phyloP scores from a whole-genome alignment of 2,888 invertebrate genomes.

The Lasioglossum oenotherae region DNA sequence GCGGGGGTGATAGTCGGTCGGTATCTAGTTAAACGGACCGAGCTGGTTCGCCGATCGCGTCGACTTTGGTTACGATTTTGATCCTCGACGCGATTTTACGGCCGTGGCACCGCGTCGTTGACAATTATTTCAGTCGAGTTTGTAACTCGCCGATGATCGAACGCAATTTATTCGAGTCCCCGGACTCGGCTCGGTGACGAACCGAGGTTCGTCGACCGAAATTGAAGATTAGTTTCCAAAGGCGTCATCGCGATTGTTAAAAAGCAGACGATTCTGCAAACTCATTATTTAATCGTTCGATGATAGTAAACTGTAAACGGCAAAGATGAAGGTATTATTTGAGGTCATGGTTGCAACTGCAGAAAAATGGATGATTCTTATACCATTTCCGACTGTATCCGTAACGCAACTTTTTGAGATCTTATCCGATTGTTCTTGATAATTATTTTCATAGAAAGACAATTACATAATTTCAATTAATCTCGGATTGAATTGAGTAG shows the following conservation, averaged over 20 bases:
- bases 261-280: no score
- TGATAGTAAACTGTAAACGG: no score
- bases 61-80: slow-evolving; percentile 27
- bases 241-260: not conserved
- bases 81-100: not conserved
- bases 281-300: not conserved
- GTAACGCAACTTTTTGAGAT: not conserved
- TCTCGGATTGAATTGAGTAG: not conserved
- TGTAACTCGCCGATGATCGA: not conserved
- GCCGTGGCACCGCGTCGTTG: not conserved
- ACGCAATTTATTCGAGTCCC: not conserved
- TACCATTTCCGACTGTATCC: not conserved
- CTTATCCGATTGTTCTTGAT: not conserved
- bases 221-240: not conserved
- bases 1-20: slow-evolving; percentile 29
- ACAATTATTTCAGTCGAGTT: not conserved
- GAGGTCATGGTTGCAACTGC: no score
- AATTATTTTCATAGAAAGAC: not conserved
- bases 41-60: slow-evolving; percentile 23
- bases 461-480: not conserved
- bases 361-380: not conserved
- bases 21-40: slow-evolving; percentile 48
- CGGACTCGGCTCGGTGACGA: not conserved
- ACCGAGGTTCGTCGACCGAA: not conserved
- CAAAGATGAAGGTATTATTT: no score